phyloP scores from a whole-genome alignment of 2,797 vertebrate genomes.

The Molossus alvarezi region DNA sequence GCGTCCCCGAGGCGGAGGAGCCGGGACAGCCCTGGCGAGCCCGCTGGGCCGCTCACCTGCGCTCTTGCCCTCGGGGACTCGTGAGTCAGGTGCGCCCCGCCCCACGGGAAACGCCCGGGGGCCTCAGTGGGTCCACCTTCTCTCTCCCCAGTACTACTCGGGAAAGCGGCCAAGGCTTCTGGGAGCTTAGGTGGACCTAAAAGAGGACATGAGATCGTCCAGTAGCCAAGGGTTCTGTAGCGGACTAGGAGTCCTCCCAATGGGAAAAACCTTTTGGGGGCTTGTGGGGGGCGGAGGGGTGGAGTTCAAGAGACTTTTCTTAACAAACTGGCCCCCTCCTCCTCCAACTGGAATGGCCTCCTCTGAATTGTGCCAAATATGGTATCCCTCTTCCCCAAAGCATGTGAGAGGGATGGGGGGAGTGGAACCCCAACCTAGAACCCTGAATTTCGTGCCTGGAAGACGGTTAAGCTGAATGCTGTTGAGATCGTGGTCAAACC shows the following conservation, averaged over 20 bases:
- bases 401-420: background rate
- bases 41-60: constrained; percentile 64
- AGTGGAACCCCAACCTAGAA: background rate
- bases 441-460: background rate
- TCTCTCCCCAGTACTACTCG: background rate
- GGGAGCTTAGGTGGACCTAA: background rate
- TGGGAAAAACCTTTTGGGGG: background rate
- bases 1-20: constrained; percentile 64
- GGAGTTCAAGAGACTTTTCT: background rate
- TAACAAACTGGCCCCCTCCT: background rate
- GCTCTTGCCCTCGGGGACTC: background rate
- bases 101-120: background rate
- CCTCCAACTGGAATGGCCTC: background rate
- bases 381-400: background rate
- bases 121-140: background rate
- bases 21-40: background rate
- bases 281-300: accelerated
- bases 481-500: constrained; percentile 32
- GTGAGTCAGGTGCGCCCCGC: background rate
- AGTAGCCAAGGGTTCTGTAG: background rate
- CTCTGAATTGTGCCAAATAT: background rate
- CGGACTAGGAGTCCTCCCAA: background rate
- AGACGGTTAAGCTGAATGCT: background rate
- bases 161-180: background rate
- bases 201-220: background rate